Evolutionary conservation across 2,888 invertebrate genomes (phyloP), one percentile per base, ranked within the genome.

Genomic region (Caenorhabditis parvicauda): DNA sequence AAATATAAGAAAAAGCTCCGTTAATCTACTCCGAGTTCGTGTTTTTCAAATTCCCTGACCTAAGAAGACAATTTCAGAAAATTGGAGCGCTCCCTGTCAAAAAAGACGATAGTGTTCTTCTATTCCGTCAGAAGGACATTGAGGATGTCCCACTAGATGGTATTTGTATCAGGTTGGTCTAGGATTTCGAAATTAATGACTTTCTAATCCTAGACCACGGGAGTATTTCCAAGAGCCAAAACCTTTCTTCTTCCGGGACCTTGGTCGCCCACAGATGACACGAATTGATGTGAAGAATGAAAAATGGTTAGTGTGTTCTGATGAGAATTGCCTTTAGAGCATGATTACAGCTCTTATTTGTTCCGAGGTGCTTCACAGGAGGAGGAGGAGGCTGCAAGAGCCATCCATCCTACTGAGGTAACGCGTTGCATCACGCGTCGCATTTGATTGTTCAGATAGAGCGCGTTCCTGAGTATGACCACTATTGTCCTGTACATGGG

Each of bases 401-500:
- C n/a, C 62, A n/a, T n/a, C n/a, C n/a, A n/a, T n/a, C 62, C 41
- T 6, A 47, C 53, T n/a, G 63, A 54, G 51, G 63, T 55, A 43
- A 12, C 12, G 25, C 6, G 22, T 37, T 43, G 35, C 17, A 37
- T 47, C 6, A n/a, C n/a, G n/a, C n/a, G n/a, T n/a, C n/a, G n/a
- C n/a, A n/a, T n/a, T n/a, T n/a, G n/a, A n/a, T n/a, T n/a, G n/a
- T n/a, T n/a, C n/a, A n/a, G n/a, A 27, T 55, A 14, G 67, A 64
- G 27, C 54, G 74, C 19, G 47, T 72, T 3, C 67, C 72, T 19
- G 72, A 74, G 48, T 79, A 79, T 56, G 79, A 79, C 61, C 78
- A 74, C 17, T 79, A 69, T 50, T 79, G 79, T 53, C 79, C 79
- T 19, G 67, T 79, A 29, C 79, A 79, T 45, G 79, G 79, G 21